Evolutionary conservation across 2,113 vertebrate genomes (phyloP).

Genomic region (Rhea pennata): DNA sequence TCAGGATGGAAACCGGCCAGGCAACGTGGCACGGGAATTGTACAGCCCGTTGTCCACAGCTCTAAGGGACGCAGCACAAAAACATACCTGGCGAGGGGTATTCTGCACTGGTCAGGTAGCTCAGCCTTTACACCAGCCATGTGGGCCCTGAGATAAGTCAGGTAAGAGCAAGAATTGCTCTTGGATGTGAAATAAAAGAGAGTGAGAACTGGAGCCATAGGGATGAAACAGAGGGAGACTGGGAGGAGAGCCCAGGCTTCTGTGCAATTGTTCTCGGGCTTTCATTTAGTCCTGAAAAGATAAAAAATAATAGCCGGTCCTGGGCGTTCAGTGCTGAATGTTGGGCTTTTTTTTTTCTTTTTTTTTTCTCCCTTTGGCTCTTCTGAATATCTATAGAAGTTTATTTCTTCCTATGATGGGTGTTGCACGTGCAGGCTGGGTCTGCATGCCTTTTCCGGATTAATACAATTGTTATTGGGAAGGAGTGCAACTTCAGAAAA

Average conservation of each 20-base stretch:
- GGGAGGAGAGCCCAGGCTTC: background rate
- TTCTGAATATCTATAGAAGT: background rate
- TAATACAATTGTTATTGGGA: background rate
- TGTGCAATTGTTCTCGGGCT: background rate
- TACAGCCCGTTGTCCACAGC: background rate
- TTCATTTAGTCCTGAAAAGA: background rate
- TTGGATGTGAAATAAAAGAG: background rate
- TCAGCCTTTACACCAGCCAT: background rate
- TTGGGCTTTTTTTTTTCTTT: background rate
- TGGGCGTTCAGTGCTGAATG: fast-evolving
- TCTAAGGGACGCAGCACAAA: background rate
- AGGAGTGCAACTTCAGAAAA: background rate
- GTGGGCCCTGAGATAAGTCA: background rate
- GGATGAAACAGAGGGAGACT: background rate
- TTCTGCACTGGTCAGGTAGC: background rate
- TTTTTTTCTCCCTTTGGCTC: background rate
- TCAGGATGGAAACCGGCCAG: background rate
- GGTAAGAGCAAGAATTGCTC: background rate
- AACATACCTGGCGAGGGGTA: background rate
- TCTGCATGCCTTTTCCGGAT: background rate
- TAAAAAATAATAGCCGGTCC: background rate
- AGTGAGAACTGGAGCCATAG: background rate
- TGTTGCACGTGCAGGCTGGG: background rate
- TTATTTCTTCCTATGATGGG: background rate
- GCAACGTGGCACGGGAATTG: fast-evolving